Percentiles rank a stretch among this genome's conserved stretches.
Conservation (phyloP, 2,797 vertebrate species). For the Streptopelia turtur region DNA sequence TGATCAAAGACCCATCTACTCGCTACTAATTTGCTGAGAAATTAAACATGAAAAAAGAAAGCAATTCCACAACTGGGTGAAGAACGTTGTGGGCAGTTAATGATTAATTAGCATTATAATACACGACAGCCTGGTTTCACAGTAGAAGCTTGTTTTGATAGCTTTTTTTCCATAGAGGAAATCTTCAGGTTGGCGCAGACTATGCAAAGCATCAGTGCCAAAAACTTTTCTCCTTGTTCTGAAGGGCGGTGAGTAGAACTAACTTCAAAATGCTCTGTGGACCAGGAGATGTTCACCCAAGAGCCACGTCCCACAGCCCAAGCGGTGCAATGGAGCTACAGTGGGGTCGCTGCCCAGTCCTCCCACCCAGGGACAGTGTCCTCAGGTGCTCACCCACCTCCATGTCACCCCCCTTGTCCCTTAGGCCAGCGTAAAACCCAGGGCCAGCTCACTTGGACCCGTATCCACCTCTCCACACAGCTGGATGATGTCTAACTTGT, state of each 20-base stretch:
- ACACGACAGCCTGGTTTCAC: neutral
- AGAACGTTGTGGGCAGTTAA: conserved; percentile 39
- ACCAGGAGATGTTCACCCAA: neutral
- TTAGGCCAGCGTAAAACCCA: neutral
- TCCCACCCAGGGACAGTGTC: neutral
- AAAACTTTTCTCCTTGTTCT: neutral
- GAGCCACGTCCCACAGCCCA: neutral
- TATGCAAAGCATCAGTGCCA: neutral
- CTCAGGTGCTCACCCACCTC: neutral
- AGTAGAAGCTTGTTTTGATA: neutral
- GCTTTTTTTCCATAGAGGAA: neutral
- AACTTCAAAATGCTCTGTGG: neutral
- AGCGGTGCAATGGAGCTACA: fast-evolving
- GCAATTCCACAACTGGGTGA: conserved; percentile 17
- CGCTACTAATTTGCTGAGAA: conserved; percentile 44
- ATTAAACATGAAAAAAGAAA: conserved; percentile 30
- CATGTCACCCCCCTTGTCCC: neutral
- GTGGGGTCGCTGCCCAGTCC: neutral
- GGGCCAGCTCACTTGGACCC: neutral
- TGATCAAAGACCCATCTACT: conserved; percentile 38
- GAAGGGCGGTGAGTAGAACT: neutral
- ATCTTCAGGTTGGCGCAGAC: neutral
- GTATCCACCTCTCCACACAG: neutral
- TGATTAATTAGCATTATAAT: conserved; percentile 56
- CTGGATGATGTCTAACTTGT: neutral